Percentiles rank a stretch among this genome's conserved stretches.
These are phyloP conservation scores for Poliocrania exsul DNA, from an alignment of 2,797 vertebrate genomes.

Conservation along the genomic window DNA sequence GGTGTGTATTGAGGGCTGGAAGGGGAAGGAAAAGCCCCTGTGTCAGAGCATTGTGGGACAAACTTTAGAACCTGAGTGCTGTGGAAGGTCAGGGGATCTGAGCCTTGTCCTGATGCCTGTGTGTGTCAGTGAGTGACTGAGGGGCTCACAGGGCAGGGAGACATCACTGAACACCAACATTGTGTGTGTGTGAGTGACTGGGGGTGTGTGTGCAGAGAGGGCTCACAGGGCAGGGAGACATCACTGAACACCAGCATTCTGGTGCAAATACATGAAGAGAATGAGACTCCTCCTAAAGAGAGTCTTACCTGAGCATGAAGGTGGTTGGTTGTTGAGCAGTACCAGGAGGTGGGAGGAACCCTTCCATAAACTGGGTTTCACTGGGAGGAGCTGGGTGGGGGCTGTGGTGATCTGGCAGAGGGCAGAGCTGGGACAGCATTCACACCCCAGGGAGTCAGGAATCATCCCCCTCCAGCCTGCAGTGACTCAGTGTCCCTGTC, in stretches of 20 bases:
- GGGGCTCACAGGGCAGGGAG: background rate
- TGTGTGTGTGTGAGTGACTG: too few relatives aligned
- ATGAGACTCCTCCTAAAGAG: background rate
- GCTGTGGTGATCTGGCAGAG: background rate
- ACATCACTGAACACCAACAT: fast-evolving
- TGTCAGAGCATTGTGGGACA: background rate
- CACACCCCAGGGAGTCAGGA: background rate
- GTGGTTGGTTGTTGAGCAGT: background rate
- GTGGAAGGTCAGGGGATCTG: background rate
- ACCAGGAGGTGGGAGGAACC: background rate
- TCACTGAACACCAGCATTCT: fast-evolving
- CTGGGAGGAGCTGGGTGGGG: background rate
- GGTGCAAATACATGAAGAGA: background rate
- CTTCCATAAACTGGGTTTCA: fast-evolving
- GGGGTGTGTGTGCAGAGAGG: background rate
- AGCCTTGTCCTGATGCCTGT: background rate
- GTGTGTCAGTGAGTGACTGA: background rate
- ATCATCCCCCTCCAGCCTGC: background rate
- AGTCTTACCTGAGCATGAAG: background rate
- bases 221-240: background rate
- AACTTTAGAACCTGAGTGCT: background rate
- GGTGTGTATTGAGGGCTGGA: background rate
- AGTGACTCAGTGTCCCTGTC: conserved; percentile 1
- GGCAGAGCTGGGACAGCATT: background rate
- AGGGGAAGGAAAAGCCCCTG: background rate